Conservation (phyloP, 2,113 vertebrate species). For the Pyrgilauda ruficollis region DNA sequence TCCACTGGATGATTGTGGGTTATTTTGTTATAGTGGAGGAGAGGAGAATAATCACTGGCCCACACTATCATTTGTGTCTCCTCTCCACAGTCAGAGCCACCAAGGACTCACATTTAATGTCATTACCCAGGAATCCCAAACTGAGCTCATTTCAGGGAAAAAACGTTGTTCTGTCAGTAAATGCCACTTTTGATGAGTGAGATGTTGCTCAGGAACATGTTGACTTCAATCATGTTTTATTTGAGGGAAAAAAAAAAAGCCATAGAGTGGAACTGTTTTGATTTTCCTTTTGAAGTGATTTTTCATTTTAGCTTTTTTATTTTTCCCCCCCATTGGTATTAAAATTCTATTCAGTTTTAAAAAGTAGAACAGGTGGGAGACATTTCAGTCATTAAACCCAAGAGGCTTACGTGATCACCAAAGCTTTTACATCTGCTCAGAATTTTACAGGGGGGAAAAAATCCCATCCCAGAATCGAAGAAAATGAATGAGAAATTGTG, state of each 20-base stretch:
- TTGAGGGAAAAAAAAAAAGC: neutral
- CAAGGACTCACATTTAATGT: neutral
- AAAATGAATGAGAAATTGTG: neutral
- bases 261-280: constrained; percentile 8
- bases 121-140: neutral
- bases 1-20: neutral
- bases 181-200: constrained; percentile 30
- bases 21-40: neutral
- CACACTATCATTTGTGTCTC: neutral
- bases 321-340: neutral
- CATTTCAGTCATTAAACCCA: neutral
- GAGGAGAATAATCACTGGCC: neutral
- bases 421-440: neutral
- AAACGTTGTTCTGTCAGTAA: constrained; percentile 9
- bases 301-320: neutral
- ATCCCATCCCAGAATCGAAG: neutral
- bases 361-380: neutral
- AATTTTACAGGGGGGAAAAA: neutral
- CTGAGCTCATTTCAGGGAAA: neutral
- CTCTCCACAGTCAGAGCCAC: neutral
- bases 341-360: neutral
- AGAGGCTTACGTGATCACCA: neutral
- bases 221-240: constrained; percentile 19
- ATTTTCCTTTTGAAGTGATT: constrained; percentile 16
- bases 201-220: neutral